phyloP scores from a whole-genome alignment of 2,888 invertebrate genomes.

The Stenoptilia bipunctidactyla region DNA sequence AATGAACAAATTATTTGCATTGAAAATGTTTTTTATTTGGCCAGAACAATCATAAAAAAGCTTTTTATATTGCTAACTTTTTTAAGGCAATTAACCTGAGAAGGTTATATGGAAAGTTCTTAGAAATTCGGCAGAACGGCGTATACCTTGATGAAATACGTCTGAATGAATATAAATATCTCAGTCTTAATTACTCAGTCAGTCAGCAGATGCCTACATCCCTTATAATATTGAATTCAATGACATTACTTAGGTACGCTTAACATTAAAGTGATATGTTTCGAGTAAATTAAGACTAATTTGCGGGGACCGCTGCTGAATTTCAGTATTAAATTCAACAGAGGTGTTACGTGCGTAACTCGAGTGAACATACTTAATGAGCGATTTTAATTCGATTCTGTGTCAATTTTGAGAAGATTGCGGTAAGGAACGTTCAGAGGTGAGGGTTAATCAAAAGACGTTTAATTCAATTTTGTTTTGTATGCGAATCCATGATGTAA shows the following conservation, averaged over 20 bases:
- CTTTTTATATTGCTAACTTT: too few relatives aligned
- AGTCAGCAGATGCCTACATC: constrained; percentile 13
- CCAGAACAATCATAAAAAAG: too few relatives aligned
- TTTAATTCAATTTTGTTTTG: too few relatives aligned
- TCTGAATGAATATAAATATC: too few relatives aligned
- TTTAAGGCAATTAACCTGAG: too few relatives aligned
- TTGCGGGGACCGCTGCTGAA: constrained; percentile 36
- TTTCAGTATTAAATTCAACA: constrained; percentile 29
- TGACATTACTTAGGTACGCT: constrained; percentile 55
- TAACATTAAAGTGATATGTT: constrained; percentile 57
- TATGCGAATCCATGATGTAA: too few relatives aligned
- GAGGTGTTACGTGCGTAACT: constrained; percentile 50
- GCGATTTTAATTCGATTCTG: constrained; percentile 45
- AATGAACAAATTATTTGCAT: too few relatives aligned
- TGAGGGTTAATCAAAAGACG: too few relatives aligned
- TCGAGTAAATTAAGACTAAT: constrained; percentile 63
- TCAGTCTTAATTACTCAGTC: not conserved
- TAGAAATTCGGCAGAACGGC: too few relatives aligned
- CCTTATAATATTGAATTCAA: constrained; percentile 33
- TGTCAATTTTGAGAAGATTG: constrained; percentile 11
- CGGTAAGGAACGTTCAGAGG: not conserved
- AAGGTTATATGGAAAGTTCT: too few relatives aligned
- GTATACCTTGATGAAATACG: too few relatives aligned
- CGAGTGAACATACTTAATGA: constrained; percentile 42
- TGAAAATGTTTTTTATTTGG: too few relatives aligned